Evolutionary conservation across 2,888 invertebrate genomes (phyloP).

Genomic region (Aricia artaxerxes): DNA sequence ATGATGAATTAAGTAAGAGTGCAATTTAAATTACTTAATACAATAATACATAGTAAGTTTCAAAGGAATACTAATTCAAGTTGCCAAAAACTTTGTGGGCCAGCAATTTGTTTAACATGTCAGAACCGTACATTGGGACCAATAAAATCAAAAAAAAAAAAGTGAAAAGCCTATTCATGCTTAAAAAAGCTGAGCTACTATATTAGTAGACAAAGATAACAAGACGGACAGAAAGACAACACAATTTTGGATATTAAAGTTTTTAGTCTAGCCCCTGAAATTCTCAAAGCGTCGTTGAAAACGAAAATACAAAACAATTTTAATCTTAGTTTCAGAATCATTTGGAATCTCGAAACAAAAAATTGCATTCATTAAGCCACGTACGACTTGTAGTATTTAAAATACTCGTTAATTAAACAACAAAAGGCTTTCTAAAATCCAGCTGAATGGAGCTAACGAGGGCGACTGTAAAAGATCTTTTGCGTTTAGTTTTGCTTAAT

Average conservation of each 20-base stretch:
- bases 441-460: conserved; percentile 68
- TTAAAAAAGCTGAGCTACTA: too few species aligned
- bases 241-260: background rate
- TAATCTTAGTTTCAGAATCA: conserved; percentile 10
- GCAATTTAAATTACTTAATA: background rate
- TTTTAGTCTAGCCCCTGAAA: background rate
- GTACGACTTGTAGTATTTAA: conserved; percentile 34
- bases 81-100: background rate
- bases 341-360: conserved; percentile 10
- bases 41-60: too few species aligned
- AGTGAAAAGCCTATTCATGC: too few species aligned
- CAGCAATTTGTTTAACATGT: background rate
- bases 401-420: conserved; percentile 49
- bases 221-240: background rate
- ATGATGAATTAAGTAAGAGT: background rate
- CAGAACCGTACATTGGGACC: background rate
- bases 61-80: background rate
- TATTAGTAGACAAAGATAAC: too few species aligned
- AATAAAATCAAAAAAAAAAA: background rate
- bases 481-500: conserved; percentile 51
- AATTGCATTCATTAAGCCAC: conserved; percentile 10
- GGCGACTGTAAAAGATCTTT: conserved; percentile 49
- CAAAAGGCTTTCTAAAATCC: conserved; percentile 53
- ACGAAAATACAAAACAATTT: background rate
- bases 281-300: background rate